Evolutionary conservation across 2,797 vertebrate species (phyloP).

Genomic region (Steatocranus sp.): DNA sequence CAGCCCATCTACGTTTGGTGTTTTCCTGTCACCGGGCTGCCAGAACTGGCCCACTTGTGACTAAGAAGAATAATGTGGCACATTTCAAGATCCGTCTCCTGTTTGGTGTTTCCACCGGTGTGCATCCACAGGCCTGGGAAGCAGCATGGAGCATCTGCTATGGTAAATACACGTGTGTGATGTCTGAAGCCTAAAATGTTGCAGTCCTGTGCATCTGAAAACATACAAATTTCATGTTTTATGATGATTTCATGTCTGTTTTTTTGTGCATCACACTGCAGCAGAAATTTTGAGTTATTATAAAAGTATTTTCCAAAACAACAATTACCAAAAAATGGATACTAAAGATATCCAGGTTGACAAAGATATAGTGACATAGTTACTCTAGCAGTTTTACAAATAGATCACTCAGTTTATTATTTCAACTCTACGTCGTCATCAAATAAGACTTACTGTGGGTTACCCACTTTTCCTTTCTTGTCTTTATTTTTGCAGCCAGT

Average conservation of each 20-base stretch:
- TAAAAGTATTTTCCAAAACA: neutral
- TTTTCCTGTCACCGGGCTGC: conserved; percentile 43
- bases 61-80: conserved; percentile 12
- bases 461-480: neutral
- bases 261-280: neutral
- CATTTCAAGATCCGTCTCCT: conserved; percentile 7
- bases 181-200: neutral
- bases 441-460: neutral
- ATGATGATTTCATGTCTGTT: neutral
- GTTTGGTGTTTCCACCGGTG: neutral
- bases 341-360: neutral
- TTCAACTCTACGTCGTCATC: neutral
- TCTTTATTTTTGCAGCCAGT: neutral
- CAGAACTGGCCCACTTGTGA: conserved; percentile 52
- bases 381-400: neutral
- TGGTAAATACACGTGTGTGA: neutral
- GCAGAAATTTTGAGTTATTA: neutral
- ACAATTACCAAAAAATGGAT: neutral
- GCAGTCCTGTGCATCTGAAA: neutral
- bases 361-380: neutral
- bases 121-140: neutral
- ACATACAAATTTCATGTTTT: neutral
- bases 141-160: neutral
- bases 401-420: neutral
- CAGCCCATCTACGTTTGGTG: conserved; percentile 43